phyloP scores from a whole-genome alignment of 1,140 invertebrate species.

The Papilio polyxenes region DNA sequence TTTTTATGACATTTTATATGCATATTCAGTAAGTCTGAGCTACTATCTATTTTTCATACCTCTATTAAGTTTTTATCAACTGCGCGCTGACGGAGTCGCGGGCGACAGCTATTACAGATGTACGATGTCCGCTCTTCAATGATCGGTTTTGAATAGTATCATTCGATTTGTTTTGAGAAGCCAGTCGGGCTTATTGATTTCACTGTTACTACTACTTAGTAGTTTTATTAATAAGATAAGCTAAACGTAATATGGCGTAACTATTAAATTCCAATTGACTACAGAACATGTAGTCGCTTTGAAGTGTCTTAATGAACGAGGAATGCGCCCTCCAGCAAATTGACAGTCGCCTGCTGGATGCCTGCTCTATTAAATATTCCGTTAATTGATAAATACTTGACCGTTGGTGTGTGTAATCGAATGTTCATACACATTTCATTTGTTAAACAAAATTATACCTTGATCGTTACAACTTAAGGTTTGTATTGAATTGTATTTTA shows the following conservation, averaged over 20 bases:
- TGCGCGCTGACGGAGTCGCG: too few species aligned
- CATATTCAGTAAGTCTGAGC: too few species aligned
- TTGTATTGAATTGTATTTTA: slow-evolving; percentile 27
- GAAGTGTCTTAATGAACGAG: slow-evolving; percentile 54
- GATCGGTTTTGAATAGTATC: too few species aligned
- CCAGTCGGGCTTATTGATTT: too few species aligned
- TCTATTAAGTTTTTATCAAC: too few species aligned
- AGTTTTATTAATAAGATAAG: not conserved
- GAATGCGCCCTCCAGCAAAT: slow-evolving; percentile 56
- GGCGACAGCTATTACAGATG: too few species aligned
- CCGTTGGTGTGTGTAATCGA: slow-evolving; percentile 72
- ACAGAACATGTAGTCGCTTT: slow-evolving; percentile 34
- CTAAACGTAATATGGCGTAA: not conserved
- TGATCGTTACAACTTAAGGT: not conserved
- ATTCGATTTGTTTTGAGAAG: too few species aligned
- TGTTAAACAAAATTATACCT: slow-evolving; percentile 31
- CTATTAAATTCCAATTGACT: slow-evolving; percentile 28
- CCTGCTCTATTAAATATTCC: slow-evolving; percentile 72
- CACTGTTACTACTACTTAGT: too few species aligned
- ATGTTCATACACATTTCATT: slow-evolving; percentile 66
- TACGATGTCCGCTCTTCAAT: too few species aligned
- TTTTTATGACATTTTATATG: too few species aligned
- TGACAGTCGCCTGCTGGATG: slow-evolving; percentile 53
- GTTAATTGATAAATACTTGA: slow-evolving; percentile 79
- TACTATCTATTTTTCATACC: too few species aligned